Conservation (phyloP, 2,888 invertebrate genomes). For the Erebia aethiops region DNA sequence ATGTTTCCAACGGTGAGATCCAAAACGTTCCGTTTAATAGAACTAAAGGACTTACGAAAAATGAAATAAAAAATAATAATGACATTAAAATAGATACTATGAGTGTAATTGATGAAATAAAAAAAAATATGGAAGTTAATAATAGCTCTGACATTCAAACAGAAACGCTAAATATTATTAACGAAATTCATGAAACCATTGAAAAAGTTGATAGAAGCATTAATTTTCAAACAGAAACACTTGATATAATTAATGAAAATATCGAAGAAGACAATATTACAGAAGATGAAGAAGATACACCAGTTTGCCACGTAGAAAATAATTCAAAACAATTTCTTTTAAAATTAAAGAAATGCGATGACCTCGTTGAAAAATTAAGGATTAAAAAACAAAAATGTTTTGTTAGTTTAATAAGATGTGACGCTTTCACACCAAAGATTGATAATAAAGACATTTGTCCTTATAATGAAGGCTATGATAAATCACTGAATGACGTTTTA, state of each 20-base stretch:
- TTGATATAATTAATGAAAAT: neutral
- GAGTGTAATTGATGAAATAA: neutral
- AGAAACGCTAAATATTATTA: neutral
- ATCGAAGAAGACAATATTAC: neutral
- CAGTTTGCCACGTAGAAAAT: constrained; percentile 3
- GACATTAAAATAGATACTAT: neutral
- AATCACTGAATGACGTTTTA: neutral
- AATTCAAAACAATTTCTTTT: constrained; percentile 49
- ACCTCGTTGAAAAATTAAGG: constrained; percentile 49
- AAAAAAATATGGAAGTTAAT: neutral
- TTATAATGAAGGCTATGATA: neutral
- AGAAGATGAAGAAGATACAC: neutral
- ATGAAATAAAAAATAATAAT: neutral
- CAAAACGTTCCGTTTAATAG: neutral
- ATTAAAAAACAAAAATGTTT: constrained; percentile 50
- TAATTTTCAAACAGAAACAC: neutral
- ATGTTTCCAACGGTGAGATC: neutral
- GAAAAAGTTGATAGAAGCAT: neutral
- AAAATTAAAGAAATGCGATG: constrained; percentile 56
- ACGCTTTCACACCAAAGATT: constrained; percentile 20
- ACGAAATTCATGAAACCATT: neutral
- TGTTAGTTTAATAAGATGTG: constrained; percentile 57
- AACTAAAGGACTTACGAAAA: neutral
- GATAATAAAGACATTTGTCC: neutral
- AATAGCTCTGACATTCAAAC: neutral